Conservation (phyloP, 2,797 vertebrate genomes). For the Mionectes olivaceus region DNA sequence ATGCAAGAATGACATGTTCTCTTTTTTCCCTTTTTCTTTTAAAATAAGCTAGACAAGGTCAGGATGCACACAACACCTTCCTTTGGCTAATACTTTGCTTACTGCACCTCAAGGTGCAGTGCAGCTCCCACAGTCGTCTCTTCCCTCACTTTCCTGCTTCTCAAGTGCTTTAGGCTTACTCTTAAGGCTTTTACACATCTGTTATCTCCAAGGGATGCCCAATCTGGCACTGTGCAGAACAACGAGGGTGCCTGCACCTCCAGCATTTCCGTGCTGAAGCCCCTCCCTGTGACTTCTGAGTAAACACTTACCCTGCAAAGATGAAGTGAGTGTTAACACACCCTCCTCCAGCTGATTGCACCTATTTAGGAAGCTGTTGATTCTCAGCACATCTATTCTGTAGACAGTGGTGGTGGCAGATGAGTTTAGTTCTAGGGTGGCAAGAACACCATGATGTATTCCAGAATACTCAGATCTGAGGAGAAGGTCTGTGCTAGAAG, state of each 20-base stretch:
- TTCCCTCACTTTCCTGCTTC: not conserved
- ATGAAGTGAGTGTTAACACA: not conserved
- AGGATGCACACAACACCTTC: not conserved
- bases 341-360: not conserved
- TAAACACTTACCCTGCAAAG: not conserved
- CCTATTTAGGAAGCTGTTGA: not conserved
- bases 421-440: not conserved
- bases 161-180: not conserved
- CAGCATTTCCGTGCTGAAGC: not conserved
- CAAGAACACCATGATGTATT: not conserved
- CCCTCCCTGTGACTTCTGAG: not conserved
- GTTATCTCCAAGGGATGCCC: not conserved
- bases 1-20: not conserved
- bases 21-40: not conserved
- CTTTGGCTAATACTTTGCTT: not conserved
- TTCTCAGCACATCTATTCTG: not conserved
- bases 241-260: not conserved
- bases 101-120: not conserved
- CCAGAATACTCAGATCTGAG: not conserved
- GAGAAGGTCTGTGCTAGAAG: not conserved
- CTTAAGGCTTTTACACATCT: not conserved
- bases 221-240: accelerated
- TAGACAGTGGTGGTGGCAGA: not conserved
- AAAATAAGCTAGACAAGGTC: not conserved
- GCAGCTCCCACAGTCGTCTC: not conserved